phyloP scores from a whole-genome alignment of 2,888 invertebrate species.

The Lasius platythorax region DNA sequence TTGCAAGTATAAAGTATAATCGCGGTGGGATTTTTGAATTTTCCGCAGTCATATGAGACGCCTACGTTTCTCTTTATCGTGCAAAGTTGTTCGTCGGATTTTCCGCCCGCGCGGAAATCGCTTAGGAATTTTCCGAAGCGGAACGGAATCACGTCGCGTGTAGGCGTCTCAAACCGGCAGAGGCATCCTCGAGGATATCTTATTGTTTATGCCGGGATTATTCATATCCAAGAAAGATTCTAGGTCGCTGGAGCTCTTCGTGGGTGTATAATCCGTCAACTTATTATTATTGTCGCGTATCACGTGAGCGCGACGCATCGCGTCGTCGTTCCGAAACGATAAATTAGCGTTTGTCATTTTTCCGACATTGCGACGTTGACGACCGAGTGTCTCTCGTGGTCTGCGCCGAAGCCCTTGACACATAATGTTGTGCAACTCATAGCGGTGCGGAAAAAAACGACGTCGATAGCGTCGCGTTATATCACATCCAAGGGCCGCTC shows the following conservation, averaged over 20 bases:
- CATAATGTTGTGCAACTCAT: slow-evolving; percentile 79
- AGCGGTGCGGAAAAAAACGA: slow-evolving; percentile 76
- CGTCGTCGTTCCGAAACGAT: slow-evolving; percentile 23
- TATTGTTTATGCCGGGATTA: not conserved
- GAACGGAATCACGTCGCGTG: not conserved
- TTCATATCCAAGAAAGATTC: not conserved
- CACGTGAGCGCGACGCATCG: not conserved
- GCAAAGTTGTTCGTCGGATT: not conserved
- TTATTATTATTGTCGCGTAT: not conserved
- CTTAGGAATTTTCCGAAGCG: not conserved
- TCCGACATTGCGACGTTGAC: slow-evolving; percentile 41
- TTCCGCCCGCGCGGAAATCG: not conserved
- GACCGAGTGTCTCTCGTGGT: slow-evolving; percentile 34
- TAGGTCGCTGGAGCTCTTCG: not conserved
- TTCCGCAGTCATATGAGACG: not conserved
- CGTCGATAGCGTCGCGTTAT: slow-evolving; percentile 69
- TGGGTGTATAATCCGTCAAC: not conserved
- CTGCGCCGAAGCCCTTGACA: slow-evolving; percentile 81
- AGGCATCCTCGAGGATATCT: not conserved
- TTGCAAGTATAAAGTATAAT: not conserved
- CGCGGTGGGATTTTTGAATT: not conserved
- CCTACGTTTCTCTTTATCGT: not conserved
- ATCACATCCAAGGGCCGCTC: slow-evolving; percentile 69
- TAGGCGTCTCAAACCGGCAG: not conserved
- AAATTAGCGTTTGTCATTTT: slow-evolving; percentile 76